These are phyloP conservation scores for Corythoichthys haematopterus DNA, from an alignment of 2,113 vertebrate species.

Conservation along the genomic window DNA sequence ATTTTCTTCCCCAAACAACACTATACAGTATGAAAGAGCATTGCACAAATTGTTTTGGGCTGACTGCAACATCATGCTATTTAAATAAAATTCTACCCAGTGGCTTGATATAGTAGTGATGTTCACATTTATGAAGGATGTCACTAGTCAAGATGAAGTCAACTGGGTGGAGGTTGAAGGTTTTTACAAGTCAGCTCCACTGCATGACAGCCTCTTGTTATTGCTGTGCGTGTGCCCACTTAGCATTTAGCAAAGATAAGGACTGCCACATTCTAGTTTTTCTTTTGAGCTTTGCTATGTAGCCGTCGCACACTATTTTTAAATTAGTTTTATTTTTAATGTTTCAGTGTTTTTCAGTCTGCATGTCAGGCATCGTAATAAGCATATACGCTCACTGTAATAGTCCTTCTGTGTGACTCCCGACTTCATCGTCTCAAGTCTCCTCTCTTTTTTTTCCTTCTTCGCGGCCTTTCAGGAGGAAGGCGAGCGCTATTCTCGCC, in stretches of 20 bases:
- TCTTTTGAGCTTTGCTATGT: not conserved
- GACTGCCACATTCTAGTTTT: not conserved
- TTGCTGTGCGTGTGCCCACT: not conserved
- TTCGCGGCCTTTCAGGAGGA: conserved; percentile 79
- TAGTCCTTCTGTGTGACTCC: conserved; percentile 8
- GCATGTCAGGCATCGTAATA: not conserved
- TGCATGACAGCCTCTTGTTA: not conserved
- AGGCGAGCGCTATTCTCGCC: conserved; percentile 84
- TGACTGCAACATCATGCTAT: not conserved
- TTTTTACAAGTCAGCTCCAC: not conserved
- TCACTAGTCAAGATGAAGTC: not conserved
- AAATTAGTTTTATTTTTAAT: not conserved
- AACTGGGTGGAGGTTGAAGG: not conserved
- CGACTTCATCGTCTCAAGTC: conserved; percentile 12
- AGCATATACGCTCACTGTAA: not conserved
- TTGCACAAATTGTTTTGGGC: not conserved
- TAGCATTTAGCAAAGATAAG: not conserved
- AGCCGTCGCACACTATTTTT: not conserved
- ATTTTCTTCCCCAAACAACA: not conserved
- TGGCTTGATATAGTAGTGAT: not conserved
- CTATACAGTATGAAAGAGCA: not conserved
- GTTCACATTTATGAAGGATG: not conserved
- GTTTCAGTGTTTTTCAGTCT: not conserved
- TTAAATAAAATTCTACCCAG: not conserved
- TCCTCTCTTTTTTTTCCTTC: conserved; percentile 30